Conservation (phyloP, 2,888 invertebrate genomes). For the Thecocarcelia acutangulata region DNA sequence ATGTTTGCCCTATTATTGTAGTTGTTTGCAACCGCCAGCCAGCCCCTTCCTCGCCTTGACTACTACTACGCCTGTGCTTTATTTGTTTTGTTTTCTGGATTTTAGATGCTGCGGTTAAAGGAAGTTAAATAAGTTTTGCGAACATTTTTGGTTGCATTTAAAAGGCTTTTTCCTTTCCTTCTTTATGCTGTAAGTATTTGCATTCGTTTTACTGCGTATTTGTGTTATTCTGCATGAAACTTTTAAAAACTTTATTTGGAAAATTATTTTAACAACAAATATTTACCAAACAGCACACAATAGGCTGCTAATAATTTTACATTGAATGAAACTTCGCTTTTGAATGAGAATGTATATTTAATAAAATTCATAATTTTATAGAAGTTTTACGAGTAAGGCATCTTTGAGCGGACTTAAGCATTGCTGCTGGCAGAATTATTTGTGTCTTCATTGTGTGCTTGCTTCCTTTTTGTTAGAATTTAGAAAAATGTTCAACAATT, state of each 20-base stretch:
- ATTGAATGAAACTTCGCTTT: conserved; percentile 16
- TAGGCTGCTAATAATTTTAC: conserved; percentile 23
- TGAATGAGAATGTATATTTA: conserved; percentile 4
- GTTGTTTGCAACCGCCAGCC: no score
- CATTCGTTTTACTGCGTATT: conserved; percentile 18
- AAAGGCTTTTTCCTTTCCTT: conserved; percentile 19
- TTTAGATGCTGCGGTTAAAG: conserved; percentile 37
- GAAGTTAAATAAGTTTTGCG: conserved; percentile 49
- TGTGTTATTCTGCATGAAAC: conserved; percentile 35
- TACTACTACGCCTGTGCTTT: conserved; percentile 21
- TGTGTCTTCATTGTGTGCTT: not conserved
- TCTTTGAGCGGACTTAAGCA: not conserved
- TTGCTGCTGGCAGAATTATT: not conserved
- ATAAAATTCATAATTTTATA: conserved; percentile 5
- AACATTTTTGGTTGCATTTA: conserved; percentile 45
- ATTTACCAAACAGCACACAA: conserved; percentile 42
- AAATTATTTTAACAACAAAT: conserved; percentile 43
- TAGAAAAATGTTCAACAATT: conserved; percentile 52
- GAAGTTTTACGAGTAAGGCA: conserved; percentile 8
- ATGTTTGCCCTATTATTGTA: no score
- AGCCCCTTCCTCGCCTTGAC: not conserved
- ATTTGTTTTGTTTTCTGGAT: conserved; percentile 27
- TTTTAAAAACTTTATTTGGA: conserved; percentile 45
- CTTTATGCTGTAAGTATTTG: conserved; percentile 22
- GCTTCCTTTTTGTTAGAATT: not conserved